Evolutionary conservation across 1,140 invertebrate species (phyloP), one percentile per base, ranked within the genome.

Genomic region (Drosophila ironensis): DNA sequence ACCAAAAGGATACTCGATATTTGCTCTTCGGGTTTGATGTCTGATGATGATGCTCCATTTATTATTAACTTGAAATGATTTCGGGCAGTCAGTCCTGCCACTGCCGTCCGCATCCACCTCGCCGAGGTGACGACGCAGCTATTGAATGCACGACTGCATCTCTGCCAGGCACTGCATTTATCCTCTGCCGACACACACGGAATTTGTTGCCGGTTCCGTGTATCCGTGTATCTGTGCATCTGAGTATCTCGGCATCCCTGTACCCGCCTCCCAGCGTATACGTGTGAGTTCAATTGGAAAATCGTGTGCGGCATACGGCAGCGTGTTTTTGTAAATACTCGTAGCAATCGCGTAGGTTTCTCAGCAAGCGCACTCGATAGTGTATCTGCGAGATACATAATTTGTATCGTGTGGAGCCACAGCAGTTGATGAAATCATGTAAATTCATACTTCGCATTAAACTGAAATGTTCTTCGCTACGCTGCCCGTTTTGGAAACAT

Each of bases 81-180:
- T 88, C 84, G 75, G 80, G 80, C 80, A 86, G 70, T 80, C 53
- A 56, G 66, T 28, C 40, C 56, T 25, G 40, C 30, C 42, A 14
- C 40, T 38, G 38, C 52, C 11, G 53, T 45, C 57, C 54, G 16
- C 44, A 28, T 37, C 16, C 41, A 45, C 20, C 44, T 45, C 28
- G 40, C 30, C 64, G 53, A 87, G 81, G 81, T 82, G 87, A 88
- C 87, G 87, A 88, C 80, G 75, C 76, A 88, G 72, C 87, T 72
- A 88, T 88, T 88, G 87, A 87, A 88, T 88, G 87, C 87, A 88
- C 87, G 87, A 89, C 73, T 89, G 87, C 87, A 88, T 84, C 77
- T 67, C 46, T 73, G 78, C 50, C 73, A 82, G 71, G 54, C 40
- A 17, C 25, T 47, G 48, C 53, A 46, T 51, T 11, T 45, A 38